Base-by-base conservation (phyloP, 2,888 invertebrate species). In the Drosophila infuscata region DNA sequence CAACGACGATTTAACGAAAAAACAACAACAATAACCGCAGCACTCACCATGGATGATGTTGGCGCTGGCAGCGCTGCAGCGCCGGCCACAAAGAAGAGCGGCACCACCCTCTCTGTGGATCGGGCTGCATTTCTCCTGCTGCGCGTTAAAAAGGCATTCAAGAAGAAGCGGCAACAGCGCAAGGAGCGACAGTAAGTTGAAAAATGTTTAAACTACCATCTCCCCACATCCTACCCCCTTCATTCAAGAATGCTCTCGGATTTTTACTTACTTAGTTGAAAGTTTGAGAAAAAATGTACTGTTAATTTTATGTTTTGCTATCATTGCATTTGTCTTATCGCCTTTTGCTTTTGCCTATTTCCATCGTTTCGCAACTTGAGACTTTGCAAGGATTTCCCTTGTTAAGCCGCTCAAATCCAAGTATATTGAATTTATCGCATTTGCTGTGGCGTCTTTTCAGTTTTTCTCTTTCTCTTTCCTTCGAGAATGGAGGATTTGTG, bases 131-230 rank as follows among this genome's bases (percentile, higher is more conserved):
- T 98, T 93, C 94, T 98, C 43, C 95, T 98, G 82, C 94, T 98
- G 83, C 94, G 98, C 82, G 97, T 98, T 70, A 97, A 97, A 92
- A 96, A 96, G 91, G 98, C 97, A 48, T 98, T 98, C 94, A 97
- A 97, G 94, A 97, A 97, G 94, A 97, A 97, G 94, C 95, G 97
- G 82, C 96, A 97, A 92, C 96, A 97, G 92, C 94, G 97, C 85
- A 97, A 97, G 92, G 97, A 97, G 75, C 97, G 96, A 94, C 96
- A 95, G 97, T 97, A 92, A 96, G 96, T 95, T 81, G 75, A 74
- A 61, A 46, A n/a, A 43, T 20, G 9, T 63, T 62, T 38, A 62
- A n/a, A 5, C 36, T 49, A 38, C 11, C 30, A 36, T n/a, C 15
- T 12, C 25, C 25, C 25, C 25, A 25, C 25, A 25, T 2, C 25